Conservation (phyloP, 2,797 vertebrate species). For the Halcyon chelicuti region DNA sequence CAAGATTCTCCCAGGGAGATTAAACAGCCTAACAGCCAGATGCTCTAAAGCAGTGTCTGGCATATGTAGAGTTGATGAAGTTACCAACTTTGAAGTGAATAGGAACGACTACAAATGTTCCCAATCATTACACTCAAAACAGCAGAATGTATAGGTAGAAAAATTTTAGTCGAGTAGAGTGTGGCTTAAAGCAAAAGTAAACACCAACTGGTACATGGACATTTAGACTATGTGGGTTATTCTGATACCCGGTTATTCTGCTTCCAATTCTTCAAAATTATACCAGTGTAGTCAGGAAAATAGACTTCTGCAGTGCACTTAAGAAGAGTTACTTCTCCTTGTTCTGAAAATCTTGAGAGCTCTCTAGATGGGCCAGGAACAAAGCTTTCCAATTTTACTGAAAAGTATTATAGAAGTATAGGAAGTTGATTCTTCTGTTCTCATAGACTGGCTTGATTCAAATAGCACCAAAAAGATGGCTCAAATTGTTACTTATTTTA, state of each 20-base stretch:
- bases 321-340: background rate
- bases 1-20: slow-evolving; percentile 60
- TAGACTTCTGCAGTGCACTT: background rate
- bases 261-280: background rate
- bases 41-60: slow-evolving; percentile 58
- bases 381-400: background rate
- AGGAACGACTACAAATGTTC: slow-evolving; percentile 43
- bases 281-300: background rate
- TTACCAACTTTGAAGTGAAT: slow-evolving; percentile 60
- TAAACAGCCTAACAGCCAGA: slow-evolving; percentile 74
- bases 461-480: background rate
- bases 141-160: slow-evolving; percentile 46
- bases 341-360: background rate
- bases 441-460: background rate
- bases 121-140: slow-evolving; percentile 6
- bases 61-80: slow-evolving; percentile 46
- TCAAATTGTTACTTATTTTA: background rate
- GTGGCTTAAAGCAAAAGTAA: background rate
- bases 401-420: background rate
- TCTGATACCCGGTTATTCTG: background rate
- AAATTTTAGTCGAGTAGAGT: background rate
- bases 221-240: background rate
- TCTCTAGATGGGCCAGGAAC: background rate
- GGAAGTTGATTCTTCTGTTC: background rate
- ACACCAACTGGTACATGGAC: background rate